phyloP scores from a whole-genome alignment of 2,797 vertebrate species.

The Tokudaia tokunoshimensis region DNA sequence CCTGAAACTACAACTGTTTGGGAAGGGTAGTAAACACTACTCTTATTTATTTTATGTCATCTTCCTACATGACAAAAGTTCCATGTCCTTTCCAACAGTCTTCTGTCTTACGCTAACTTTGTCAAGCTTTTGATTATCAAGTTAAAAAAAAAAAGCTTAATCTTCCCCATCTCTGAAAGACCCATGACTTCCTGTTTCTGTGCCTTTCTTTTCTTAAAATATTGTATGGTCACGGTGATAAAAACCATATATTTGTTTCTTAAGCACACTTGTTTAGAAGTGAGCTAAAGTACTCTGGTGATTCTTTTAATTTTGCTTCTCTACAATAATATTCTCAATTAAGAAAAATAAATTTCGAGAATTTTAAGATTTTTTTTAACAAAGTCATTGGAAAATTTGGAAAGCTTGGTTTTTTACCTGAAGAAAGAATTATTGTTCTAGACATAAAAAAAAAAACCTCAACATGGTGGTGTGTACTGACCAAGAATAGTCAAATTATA shows the following conservation, averaged over 20 bases:
- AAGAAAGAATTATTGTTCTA: slow-evolving; percentile 58
- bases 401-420: background rate
- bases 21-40: background rate
- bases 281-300: background rate
- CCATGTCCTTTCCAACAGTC: background rate
- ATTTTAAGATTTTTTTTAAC: slow-evolving; percentile 25
- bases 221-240: slow-evolving; percentile 9
- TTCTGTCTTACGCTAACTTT: slow-evolving; percentile 47
- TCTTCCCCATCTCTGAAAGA: slow-evolving; percentile 29
- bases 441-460: slow-evolving; percentile 23
- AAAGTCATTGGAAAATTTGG: background rate
- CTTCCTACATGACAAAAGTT: background rate
- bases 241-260: slow-evolving; percentile 14
- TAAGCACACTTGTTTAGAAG: background rate
- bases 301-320: slow-evolving; percentile 55
- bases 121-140: slow-evolving; percentile 11
- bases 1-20: slow-evolving; percentile 23
- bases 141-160: slow-evolving; percentile 31
- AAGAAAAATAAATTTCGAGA: slow-evolving; percentile 31
- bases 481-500: slow-evolving; percentile 43
- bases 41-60: slow-evolving; percentile 51
- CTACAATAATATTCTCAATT: background rate
- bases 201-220: slow-evolving; percentile 35
- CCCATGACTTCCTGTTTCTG: slow-evolving; percentile 14
- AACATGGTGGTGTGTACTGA: background rate